These are phyloP conservation scores for Digitonthophagus gazella DNA, from an alignment of 2,888 invertebrate genomes.

Conservation along the genomic window DNA sequence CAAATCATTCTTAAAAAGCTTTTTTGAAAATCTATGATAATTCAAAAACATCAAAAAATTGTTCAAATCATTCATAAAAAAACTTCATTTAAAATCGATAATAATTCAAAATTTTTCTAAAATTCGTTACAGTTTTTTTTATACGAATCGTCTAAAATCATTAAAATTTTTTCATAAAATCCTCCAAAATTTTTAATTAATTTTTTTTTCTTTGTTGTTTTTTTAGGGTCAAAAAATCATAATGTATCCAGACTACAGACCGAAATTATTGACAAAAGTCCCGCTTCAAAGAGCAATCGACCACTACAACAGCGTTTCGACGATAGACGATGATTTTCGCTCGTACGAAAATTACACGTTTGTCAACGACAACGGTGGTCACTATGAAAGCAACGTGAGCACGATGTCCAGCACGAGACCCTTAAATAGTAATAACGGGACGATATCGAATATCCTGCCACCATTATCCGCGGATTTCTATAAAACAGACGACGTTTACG, in stretches of 20 bases:
- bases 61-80: no score
- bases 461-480: slow-evolving; percentile 28
- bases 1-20: no score
- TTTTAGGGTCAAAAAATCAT: slow-evolving; percentile 25
- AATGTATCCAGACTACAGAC: slow-evolving; percentile 20
- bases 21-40: no score
- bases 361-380: slow-evolving; percentile 29
- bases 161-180: no score
- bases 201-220: neutral
- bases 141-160: no score
- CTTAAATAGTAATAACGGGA: slow-evolving; percentile 31
- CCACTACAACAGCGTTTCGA: slow-evolving; percentile 47
- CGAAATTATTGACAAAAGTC: slow-evolving; percentile 21
- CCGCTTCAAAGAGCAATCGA: slow-evolving; percentile 48
- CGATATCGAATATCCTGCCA: slow-evolving; percentile 19
- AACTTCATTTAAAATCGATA: no score
- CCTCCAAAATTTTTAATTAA: neutral
- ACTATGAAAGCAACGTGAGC: slow-evolving; percentile 25
- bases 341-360: slow-evolving; percentile 33
- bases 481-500: slow-evolving; percentile 38
- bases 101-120: no score
- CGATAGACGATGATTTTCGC: slow-evolving; percentile 31
- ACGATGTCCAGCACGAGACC: slow-evolving; percentile 40
- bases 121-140: no score
- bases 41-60: no score